Percentiles rank a stretch among this genome's conserved stretches.
phyloP scores from a whole-genome alignment of 2,113 vertebrate genomes.

The Apteryx owenii region DNA sequence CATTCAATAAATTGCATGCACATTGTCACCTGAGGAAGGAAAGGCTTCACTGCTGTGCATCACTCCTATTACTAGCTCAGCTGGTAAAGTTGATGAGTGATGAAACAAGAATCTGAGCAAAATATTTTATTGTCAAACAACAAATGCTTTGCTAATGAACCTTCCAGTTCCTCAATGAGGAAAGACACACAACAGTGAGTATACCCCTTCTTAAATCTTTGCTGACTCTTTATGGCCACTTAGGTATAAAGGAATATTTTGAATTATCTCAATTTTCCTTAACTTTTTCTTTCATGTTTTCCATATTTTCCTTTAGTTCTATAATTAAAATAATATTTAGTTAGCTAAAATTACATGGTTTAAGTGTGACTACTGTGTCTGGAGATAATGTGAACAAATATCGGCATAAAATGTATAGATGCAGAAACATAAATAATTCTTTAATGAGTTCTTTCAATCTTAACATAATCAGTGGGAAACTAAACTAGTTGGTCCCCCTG shows the following conservation, averaged over 20 bases:
- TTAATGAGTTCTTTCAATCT: conserved; percentile 21
- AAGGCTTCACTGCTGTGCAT: background rate
- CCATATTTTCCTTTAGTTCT: background rate
- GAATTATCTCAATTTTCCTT: background rate
- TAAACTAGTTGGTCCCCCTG: background rate
- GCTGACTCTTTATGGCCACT: background rate
- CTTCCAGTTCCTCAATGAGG: background rate
- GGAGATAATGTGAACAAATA: background rate
- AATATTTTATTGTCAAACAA: background rate
- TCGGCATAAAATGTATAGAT: background rate
- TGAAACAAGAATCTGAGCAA: background rate
- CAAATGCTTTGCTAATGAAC: background rate
- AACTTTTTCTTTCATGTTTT: background rate
- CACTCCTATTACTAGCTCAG: background rate
- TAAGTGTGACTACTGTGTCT: conserved; percentile 10
- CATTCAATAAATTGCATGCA: background rate
- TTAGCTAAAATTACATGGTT: background rate
- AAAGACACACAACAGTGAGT: background rate
- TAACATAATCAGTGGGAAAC: background rate
- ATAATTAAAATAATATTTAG: conserved; percentile 3
- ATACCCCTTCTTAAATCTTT: background rate
- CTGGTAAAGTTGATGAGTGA: background rate
- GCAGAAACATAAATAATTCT: conserved; percentile 28
- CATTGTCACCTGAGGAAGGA: background rate
- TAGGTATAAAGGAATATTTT: background rate